Conservation (phyloP, 2,113 vertebrate genomes). For the Ranitomeya imitator region DNA sequence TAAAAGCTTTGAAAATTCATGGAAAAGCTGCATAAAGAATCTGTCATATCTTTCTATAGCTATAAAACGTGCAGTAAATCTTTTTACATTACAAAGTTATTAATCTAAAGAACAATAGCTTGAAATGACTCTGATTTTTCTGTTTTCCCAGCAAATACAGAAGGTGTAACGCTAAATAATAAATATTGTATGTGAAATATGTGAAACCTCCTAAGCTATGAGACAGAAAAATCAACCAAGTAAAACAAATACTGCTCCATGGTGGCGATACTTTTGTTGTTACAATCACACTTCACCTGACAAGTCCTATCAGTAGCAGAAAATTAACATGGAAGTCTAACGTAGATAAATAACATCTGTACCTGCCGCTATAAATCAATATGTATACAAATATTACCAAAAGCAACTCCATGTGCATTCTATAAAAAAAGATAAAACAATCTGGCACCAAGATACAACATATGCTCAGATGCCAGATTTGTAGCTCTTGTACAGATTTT, state of each 20-base stretch:
- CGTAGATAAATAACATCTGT: constrained; percentile 56
- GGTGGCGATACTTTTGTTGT: constrained; percentile 1
- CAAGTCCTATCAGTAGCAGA: constrained; percentile 7
- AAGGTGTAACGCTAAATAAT: constrained; percentile 2
- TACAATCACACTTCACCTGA: constrained; percentile 41
- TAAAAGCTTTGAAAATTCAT: not conserved
- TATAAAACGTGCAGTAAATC: not conserved
- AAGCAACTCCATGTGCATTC: constrained; percentile 40
- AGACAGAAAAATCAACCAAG: constrained; percentile 3
- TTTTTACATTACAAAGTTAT: not conserved
- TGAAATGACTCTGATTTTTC: not conserved
- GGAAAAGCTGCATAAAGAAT: not conserved
- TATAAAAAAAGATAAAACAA: constrained; percentile 57
- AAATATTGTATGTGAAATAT: constrained; percentile 15
- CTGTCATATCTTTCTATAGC: not conserved
- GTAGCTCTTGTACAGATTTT: constrained; percentile 31
- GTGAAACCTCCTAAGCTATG: constrained; percentile 12
- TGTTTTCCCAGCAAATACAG: not conserved
- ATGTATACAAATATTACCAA: constrained; percentile 52
- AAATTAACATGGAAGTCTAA: constrained; percentile 31
- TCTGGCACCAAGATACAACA: constrained; percentile 43
- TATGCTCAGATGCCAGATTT: constrained; percentile 49
- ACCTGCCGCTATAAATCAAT: constrained; percentile 52
- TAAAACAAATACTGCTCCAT: not conserved
- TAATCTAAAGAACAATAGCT: not conserved